Evolutionary conservation across 2,797 vertebrate genomes (phyloP).

Genomic region (Acipenser ruthenus): DNA sequence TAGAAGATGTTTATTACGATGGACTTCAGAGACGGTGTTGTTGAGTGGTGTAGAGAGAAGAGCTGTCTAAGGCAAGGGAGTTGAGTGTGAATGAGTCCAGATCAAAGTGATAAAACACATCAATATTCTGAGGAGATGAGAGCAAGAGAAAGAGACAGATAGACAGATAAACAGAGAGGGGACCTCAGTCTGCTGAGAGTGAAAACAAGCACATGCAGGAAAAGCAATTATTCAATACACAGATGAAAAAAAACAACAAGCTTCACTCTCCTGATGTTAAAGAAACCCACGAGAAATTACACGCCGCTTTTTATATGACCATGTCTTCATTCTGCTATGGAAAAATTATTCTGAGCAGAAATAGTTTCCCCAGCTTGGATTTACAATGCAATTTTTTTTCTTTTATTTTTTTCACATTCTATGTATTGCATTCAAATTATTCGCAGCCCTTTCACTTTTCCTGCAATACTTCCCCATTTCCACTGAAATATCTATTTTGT

Average conservation of each 20-base stretch:
- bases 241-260: not conserved
- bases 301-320: conserved; percentile 1
- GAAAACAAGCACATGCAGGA: not conserved
- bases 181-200: conserved; percentile 11
- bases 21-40: conserved; percentile 16
- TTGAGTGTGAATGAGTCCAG: conserved; percentile 17
- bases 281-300: conserved; percentile 9
- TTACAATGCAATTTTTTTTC: conserved; percentile 25
- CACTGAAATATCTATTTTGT: too few species aligned
- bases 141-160: conserved; percentile 4
- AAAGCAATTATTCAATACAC: conserved; percentile 19
- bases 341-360: not conserved
- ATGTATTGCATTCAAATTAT: conserved; percentile 20
- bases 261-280: not conserved
- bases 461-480: too few species aligned
- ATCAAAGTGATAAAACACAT: conserved; percentile 27
- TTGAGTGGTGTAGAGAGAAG: conserved; percentile 11
- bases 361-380: conserved; percentile 15
- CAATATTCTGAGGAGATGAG: conserved; percentile 27
- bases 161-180: conserved; percentile 7
- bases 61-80: conserved; percentile 19
- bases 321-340: not conserved
- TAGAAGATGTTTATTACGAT: not conserved
- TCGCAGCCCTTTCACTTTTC: conserved; percentile 2
- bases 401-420: conserved; percentile 22